Evolutionary conservation across 1,140 invertebrate species (phyloP).

Genomic region (Calephelis virginiensis): DNA sequence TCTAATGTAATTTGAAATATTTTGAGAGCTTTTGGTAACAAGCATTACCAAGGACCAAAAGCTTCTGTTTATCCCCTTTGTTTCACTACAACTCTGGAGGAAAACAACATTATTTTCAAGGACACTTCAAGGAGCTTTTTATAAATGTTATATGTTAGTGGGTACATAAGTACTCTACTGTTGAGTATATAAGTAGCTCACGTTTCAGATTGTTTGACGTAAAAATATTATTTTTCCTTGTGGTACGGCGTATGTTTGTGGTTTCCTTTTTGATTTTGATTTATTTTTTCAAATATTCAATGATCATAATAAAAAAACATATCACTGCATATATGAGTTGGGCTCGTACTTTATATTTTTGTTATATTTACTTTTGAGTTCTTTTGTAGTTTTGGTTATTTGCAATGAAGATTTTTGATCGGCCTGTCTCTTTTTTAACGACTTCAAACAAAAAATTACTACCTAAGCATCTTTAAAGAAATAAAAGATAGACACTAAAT

Average conservation of each 20-base stretch:
- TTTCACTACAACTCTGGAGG: slow-evolving; percentile 16
- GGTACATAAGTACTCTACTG: slow-evolving; percentile 1
- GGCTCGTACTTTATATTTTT: too few species aligned
- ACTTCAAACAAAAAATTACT: too few species aligned
- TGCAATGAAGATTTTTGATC: too few species aligned
- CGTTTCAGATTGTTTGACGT: slow-evolving; percentile 10
- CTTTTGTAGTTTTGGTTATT: too few species aligned
- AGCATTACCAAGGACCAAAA: background rate
- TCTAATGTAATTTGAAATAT: background rate
- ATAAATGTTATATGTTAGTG: slow-evolving; percentile 21
- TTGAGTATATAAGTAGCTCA: background rate
- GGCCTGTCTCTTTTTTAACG: too few species aligned
- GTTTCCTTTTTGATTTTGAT: too few species aligned
- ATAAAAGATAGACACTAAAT: too few species aligned
- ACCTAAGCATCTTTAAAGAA: too few species aligned
- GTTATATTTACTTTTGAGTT: too few species aligned
- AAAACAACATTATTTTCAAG: slow-evolving; percentile 6
- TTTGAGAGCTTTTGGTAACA: background rate
- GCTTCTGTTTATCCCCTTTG: slow-evolving; percentile 20
- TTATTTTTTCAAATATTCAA: too few species aligned
- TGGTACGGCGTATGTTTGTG: slow-evolving; percentile 1
- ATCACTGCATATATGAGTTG: too few species aligned
- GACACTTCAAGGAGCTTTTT: slow-evolving; percentile 18
- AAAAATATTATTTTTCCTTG: slow-evolving; percentile 7
- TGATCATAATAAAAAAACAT: too few species aligned